phyloP scores from a whole-genome alignment of 2,888 invertebrate species.

The Lissonota sp. region DNA sequence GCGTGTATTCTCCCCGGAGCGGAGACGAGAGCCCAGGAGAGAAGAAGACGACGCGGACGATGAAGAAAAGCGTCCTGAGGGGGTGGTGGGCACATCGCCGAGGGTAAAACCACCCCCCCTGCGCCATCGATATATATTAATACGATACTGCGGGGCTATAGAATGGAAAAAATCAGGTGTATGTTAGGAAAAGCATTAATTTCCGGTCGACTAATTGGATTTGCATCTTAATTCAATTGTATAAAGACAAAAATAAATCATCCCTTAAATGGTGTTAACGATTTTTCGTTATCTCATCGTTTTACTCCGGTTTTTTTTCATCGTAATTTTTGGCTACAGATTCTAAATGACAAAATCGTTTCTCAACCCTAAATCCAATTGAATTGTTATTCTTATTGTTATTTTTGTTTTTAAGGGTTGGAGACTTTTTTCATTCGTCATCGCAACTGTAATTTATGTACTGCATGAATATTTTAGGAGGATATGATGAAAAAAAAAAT shows the following conservation, averaged over 20 bases:
- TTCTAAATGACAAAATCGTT: neutral
- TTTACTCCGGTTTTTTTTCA: too few relatives aligned
- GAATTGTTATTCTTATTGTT: too few relatives aligned
- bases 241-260: too few relatives aligned
- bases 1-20: constrained; percentile 28
- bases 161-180: neutral
- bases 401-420: too few relatives aligned
- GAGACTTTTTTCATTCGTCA: neutral
- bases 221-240: too few relatives aligned
- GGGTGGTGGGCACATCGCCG: neutral
- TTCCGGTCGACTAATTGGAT: too few relatives aligned
- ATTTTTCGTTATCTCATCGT: too few relatives aligned
- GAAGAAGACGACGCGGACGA: constrained; percentile 24
- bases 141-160: neutral
- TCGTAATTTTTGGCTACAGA: too few relatives aligned
- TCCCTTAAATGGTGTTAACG: too few relatives aligned
- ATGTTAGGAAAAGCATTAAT: too few relatives aligned
- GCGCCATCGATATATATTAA: neutral
- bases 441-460: neutral
- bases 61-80: constrained; percentile 26
- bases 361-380: neutral
- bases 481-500: neutral
- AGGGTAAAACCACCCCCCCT: constrained; percentile 1
- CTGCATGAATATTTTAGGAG: constrained; percentile 33
- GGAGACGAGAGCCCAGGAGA: constrained; percentile 22